phyloP scores from a whole-genome alignment of 37 sponge, comb jelly and placozoan species.

The Corticium candelabrum region DNA sequence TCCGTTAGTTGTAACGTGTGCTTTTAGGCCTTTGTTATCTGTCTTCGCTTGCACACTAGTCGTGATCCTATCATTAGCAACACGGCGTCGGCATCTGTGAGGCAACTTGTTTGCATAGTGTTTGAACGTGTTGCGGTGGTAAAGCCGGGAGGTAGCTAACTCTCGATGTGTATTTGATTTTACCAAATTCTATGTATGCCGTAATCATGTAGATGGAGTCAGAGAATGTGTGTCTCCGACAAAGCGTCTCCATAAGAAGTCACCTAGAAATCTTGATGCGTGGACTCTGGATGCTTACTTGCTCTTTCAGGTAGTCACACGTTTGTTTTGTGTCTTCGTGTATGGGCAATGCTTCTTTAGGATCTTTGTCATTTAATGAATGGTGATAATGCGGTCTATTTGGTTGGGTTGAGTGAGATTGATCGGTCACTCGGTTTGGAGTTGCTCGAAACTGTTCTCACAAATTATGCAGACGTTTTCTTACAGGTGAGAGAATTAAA shows the following conservation, averaged over 20 bases:
- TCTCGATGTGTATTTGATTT: too few relatives aligned
- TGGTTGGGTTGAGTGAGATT: conserved; percentile 40
- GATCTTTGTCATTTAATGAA: conserved; percentile 86
- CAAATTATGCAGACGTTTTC: conserved; percentile 32
- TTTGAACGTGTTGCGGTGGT: conserved; percentile 54
- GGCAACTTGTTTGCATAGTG: conserved; percentile 68
- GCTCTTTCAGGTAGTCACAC: conserved; percentile 53
- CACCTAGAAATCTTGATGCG: conserved; percentile 17
- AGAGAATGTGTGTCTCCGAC: background rate
- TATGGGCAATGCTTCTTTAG: conserved; percentile 27
- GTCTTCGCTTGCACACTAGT: conserved; percentile 45
- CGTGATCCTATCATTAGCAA: conserved; percentile 45
- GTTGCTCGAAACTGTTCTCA: conserved; percentile 71
- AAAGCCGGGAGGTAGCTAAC: too few relatives aligned
- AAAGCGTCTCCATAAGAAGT: background rate
- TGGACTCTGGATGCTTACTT: conserved; percentile 74
- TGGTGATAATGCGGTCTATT: conserved; percentile 84
- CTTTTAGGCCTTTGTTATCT: conserved; percentile 44
- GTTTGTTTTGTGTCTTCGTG: background rate
- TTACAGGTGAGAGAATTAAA: conserved; percentile 35
- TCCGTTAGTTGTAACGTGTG: too few relatives aligned
- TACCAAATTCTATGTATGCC: too few relatives aligned
- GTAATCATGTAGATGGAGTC: too few relatives aligned
- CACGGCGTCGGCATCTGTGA: conserved; percentile 70
- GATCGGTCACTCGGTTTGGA: conserved; percentile 74